Evolutionary conservation across 1,140 invertebrate genomes (phyloP), one percentile per base, ranked within the genome.

Genomic region (Drosophila ogumai): DNA sequence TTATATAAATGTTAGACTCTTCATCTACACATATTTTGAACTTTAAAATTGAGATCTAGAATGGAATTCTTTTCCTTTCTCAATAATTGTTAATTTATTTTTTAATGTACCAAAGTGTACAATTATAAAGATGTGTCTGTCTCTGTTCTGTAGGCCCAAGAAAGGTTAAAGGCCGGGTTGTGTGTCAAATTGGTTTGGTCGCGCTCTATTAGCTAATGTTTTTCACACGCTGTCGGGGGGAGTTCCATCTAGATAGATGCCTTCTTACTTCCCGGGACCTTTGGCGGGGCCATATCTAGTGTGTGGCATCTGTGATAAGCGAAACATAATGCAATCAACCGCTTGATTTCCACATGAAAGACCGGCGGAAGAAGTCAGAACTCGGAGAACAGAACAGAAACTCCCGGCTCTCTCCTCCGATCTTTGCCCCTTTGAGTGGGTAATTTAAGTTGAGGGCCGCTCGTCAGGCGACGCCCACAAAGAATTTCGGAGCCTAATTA

Each of bases 391-490:
- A 59, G 19, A 22, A 38, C 8, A 63, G 15, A 34, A 56, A 64
- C 25, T 57, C n/a, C 41, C 47, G 34, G 34, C 28, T 49, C 32
- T 72, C 13, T 43, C 55, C 44, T 58, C 34, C 34, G 58, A 77
- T 63, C 56, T 49, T 52, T 56, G 38, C 73, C 60, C 68, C 71
- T 59, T 72, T 41, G 31, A 59, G 67, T 46, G 58, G 47, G 57
- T 88, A 88, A 88, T 88, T 88, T 84, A 90, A 88, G 68, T 69
- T 79, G 56, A 52, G 58, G 0, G 52, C 10, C 50, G 74, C 25
- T 69, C 43, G 54, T 54, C 31, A 32, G 81, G 72, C 65, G 66
- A 88, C 84, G 84, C 84, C 85, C 64, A 88, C 84, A 64, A 61
- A 34, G 40, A 49, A 58, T 69, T 76, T 68, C 19, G 36, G 19